Percentiles rank a stretch among this genome's conserved stretches.
phyloP scores from a whole-genome alignment of 2,113 vertebrate genomes.

The Pseudolaguvia tuberculata region DNA sequence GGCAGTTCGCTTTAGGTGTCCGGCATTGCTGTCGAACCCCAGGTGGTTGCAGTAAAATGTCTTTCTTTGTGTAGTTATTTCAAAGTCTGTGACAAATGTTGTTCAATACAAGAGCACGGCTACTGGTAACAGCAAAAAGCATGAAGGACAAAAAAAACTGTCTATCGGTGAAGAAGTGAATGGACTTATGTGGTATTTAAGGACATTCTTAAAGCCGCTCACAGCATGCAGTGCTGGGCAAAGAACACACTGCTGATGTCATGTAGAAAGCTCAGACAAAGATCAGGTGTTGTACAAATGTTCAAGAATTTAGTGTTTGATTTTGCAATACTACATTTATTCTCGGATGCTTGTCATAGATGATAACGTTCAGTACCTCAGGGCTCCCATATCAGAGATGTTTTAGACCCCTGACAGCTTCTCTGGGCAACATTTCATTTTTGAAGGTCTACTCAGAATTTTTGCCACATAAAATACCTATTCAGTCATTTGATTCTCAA shows the following conservation, averaged over 20 bases:
- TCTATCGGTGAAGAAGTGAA: slow-evolving; percentile 9
- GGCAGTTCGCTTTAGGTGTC: slow-evolving; percentile 4
- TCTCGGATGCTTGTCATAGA: not conserved
- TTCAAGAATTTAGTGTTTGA: not conserved
- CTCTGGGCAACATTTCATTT: not conserved
- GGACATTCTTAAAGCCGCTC: slow-evolving; percentile 17
- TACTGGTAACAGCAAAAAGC: slow-evolving; percentile 39
- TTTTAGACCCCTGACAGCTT: not conserved
- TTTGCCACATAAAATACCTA: too few species aligned
- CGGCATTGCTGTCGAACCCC: slow-evolving; percentile 6
- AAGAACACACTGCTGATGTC: slow-evolving; percentile 2
- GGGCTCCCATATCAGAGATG: not conserved
- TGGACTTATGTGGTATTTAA: slow-evolving; percentile 29
- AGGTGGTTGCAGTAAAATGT: not conserved
- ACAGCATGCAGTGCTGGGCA: slow-evolving; percentile 2
- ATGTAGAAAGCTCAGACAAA: not conserved
- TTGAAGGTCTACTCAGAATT: not conserved
- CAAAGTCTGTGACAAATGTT: not conserved
- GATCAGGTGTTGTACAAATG: not conserved
- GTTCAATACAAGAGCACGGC: not conserved
- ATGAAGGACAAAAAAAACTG: slow-evolving; percentile 23
- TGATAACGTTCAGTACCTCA: too few species aligned
- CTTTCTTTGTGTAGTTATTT: not conserved
- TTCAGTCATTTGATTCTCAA: too few species aligned
- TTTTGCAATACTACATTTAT: not conserved